phyloP scores from a whole-genome alignment of 2,113 vertebrate species.

The Xenopus laevis region DNA sequence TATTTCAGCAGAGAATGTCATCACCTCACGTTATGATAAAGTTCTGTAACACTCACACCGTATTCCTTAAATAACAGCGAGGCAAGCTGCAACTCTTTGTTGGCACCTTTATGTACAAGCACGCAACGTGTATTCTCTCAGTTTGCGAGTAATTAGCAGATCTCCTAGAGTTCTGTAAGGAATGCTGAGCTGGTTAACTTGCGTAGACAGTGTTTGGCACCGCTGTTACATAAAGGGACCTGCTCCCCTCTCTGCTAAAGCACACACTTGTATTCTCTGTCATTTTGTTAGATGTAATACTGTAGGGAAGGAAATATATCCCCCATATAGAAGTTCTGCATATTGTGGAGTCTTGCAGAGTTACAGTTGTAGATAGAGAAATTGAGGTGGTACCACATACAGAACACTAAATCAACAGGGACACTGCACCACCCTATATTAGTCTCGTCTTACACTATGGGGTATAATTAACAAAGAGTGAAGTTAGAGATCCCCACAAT shows the following conservation, averaged over 20 bases:
- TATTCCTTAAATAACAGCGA: neutral
- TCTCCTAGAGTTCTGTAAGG: neutral
- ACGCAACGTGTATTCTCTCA: neutral
- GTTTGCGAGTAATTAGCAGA: neutral
- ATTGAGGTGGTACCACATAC: too few relatives aligned
- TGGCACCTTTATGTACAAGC: slow-evolving; percentile 6
- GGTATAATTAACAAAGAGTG: too few relatives aligned
- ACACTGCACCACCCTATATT: too few relatives aligned
- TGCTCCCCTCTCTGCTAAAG: neutral
- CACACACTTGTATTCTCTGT: neutral
- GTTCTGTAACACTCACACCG: neutral
- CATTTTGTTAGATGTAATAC: too few relatives aligned
- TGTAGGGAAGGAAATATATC: too few relatives aligned
- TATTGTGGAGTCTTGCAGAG: too few relatives aligned
- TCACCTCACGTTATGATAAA: neutral
- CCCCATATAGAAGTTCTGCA: too few relatives aligned
- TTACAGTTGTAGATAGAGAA: too few relatives aligned
- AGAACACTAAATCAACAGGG: too few relatives aligned
- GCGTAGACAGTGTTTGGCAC: neutral
- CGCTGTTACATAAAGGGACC: slow-evolving; percentile 2
- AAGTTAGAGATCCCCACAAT: too few relatives aligned
- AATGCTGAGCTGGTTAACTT: slow-evolving; percentile 13
- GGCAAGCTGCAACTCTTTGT: neutral
- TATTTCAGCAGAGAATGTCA: neutral
- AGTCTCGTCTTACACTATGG: too few relatives aligned